Conservation (phyloP, 2,888 invertebrate genomes). For the Tinea semifulvella region DNA sequence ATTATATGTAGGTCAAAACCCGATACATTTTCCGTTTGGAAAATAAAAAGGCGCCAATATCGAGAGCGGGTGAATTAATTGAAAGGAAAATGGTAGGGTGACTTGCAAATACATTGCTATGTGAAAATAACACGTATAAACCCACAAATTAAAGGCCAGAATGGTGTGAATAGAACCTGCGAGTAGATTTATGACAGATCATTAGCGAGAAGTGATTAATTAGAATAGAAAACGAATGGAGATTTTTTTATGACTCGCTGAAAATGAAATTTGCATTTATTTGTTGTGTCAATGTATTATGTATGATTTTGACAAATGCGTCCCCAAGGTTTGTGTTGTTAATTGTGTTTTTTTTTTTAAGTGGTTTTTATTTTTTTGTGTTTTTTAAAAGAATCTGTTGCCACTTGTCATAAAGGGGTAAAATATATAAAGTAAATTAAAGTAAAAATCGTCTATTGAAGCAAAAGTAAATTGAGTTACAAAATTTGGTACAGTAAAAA, state of each 20-base stretch:
- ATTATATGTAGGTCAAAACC: background rate
- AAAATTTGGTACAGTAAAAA: too few species aligned
- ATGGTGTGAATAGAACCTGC: conserved; percentile 23
- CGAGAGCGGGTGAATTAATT: conserved; percentile 19
- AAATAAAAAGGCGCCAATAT: conserved; percentile 13
- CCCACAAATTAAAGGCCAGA: conserved; percentile 25
- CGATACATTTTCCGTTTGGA: conserved; percentile 12
- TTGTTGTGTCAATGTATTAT: too few species aligned
- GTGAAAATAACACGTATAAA: conserved; percentile 19
- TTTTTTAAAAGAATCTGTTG: too few species aligned
- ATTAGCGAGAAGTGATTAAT: conserved; percentile 40
- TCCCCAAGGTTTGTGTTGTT: too few species aligned
- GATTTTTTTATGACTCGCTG: conserved; percentile 2
- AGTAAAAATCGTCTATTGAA: too few species aligned
- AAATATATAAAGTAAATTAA: too few species aligned
- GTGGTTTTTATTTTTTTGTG: too few species aligned
- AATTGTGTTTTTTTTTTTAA: background rate
- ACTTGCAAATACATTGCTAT: conserved; percentile 17
- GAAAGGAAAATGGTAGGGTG: conserved; percentile 20
- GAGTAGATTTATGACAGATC: conserved; percentile 35
- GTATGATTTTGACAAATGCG: too few species aligned
- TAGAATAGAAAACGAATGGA: conserved; percentile 16
- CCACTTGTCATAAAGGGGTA: too few species aligned
- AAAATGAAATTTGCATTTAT: conserved; percentile 1
- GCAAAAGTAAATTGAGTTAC: too few species aligned